Percentiles rank a stretch among this genome's conserved stretches.
phyloP scores from a whole-genome alignment of 2,113 vertebrate genomes.

The Atherinomorus stipes region DNA sequence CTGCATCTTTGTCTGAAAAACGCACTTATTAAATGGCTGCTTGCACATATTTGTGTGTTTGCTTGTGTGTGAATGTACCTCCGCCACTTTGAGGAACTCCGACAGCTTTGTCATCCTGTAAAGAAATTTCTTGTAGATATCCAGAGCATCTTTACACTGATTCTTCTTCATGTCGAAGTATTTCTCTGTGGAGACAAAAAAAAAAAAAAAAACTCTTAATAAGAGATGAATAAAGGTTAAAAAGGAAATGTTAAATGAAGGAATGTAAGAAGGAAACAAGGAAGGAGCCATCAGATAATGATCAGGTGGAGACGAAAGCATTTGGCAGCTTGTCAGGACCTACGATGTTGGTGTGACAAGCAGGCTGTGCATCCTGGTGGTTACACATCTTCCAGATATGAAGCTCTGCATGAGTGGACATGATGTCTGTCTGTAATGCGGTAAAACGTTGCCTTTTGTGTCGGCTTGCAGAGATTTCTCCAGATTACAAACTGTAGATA shows the following conservation, averaged over 20 bases:
- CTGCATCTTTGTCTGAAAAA: neutral
- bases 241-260: neutral
- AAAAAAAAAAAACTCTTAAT: neutral
- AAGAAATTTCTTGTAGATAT: slow-evolving; percentile 86
- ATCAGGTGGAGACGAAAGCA: slow-evolving; percentile 27
- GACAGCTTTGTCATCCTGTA: slow-evolving; percentile 85
- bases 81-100: slow-evolving; percentile 85
- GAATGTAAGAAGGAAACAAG: neutral
- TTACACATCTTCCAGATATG: slow-evolving; percentile 10
- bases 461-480: neutral
- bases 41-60: neutral
- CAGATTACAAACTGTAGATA: neutral
- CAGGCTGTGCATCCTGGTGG: slow-evolving; percentile 13
- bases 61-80: slow-evolving; percentile 67
- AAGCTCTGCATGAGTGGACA: neutral
- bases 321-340: slow-evolving; percentile 39
- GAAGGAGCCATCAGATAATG: slow-evolving; percentile 4
- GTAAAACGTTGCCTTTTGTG: neutral
- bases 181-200: slow-evolving; percentile 72
- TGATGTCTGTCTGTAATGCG: neutral
- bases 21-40: neutral
- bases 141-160: slow-evolving; percentile 85
- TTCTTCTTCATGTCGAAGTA: slow-evolving; percentile 87
- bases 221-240: neutral
- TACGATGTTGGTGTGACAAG: slow-evolving; percentile 28